Base-by-base conservation (phyloP, 2,888 invertebrate genomes). In the Crepidodera aurea region DNA sequence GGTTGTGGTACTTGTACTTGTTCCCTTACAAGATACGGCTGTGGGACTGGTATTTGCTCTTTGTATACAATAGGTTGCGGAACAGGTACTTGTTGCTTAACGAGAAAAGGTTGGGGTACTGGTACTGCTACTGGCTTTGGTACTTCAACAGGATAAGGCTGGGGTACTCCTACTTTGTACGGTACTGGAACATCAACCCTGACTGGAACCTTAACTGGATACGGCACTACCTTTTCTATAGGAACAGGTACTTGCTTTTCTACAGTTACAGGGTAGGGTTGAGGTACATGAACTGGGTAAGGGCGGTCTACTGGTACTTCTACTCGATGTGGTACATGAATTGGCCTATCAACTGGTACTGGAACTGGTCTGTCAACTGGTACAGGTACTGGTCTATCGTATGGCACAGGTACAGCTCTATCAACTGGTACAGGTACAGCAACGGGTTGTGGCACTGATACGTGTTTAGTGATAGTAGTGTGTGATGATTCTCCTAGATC, bases 221-320 rank as follows among this genome's bases (percentile, higher is more conserved):
- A 72, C 22, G 78, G 85, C 1, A 85, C 84, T 0, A 84, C 84
- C 64, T 84, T 85, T 1, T 85, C 82, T 1, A 86, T 84, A 1
- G 82, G 84, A 37, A 83, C 82, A 2, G 85, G 83, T 42, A 85
- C 83, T 2, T 84, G 84, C 54, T 83, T 80, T 60, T 84, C 84
- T 0, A 86, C 83, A 0, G 83, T 78, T 0, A 85, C 84, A 61
- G 79, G 78, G 62, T 78, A 75, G 1, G 85, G 85, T 18, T 83
- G 82, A 1, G 83, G 83, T 0, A 86, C 78, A 64, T 74, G 74
- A 19, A 79, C 79, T 51, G 82, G 79, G 66, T 80, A 80, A 8
- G 83, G 82, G 65, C 81, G 82, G 66, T 84, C 83, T 32, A 84
- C 83, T 56, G 84, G 83, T 34, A 83, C 82, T 7, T 79, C 65